These are phyloP conservation scores for Paedocypris micromegethes DNA, from an alignment of 2,797 vertebrate species.

Conservation along the genomic window DNA sequence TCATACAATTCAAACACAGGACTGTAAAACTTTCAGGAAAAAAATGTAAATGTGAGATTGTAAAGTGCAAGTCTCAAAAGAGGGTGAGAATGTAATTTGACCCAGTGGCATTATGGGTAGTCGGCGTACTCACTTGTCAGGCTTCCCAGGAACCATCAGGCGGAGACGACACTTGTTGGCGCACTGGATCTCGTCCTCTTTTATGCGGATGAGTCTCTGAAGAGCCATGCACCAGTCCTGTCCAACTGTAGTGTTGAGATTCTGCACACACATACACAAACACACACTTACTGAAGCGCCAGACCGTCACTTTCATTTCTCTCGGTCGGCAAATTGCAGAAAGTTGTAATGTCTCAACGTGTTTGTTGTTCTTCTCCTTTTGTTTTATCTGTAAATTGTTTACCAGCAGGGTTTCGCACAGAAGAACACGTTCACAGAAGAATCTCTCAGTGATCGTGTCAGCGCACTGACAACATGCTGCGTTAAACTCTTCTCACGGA, in stretches of 20 bases:
- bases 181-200: conserved; percentile 86
- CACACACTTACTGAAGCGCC: neutral
- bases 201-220: conserved; percentile 84
- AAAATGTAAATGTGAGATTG: too few relatives aligned
- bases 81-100: neutral
- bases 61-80: too few relatives aligned
- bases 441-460: neutral
- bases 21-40: too few relatives aligned
- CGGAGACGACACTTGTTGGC: conserved; percentile 87
- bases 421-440: neutral
- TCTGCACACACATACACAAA: conserved; percentile 62
- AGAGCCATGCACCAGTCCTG: conserved; percentile 89
- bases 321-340: too few relatives aligned
- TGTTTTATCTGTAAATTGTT: neutral
- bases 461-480: conserved; percentile 6
- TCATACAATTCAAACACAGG: too few relatives aligned
- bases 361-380: neutral
- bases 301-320: too few relatives aligned
- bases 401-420: neutral
- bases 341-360: neutral
- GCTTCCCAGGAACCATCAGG: conserved; percentile 81
- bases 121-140: conserved; percentile 76
- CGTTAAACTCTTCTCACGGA: conserved; percentile 1
- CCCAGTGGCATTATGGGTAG: conserved; percentile 16
- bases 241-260: conserved; percentile 84